Evolutionary conservation across 2,113 vertebrate genomes (phyloP).

Genomic region (Copsychus sechellarum): DNA sequence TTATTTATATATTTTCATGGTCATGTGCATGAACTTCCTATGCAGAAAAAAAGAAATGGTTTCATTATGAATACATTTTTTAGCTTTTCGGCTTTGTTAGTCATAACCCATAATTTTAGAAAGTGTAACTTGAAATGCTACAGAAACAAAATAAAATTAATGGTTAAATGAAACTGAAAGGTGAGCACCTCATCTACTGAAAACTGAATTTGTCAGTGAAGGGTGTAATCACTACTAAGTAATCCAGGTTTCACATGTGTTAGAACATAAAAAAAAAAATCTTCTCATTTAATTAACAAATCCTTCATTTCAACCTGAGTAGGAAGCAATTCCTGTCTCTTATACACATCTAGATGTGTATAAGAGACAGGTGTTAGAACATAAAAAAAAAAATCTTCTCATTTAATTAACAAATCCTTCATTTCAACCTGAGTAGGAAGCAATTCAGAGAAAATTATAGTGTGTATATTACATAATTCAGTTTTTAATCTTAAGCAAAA

Average conservation of each 20-base stretch:
- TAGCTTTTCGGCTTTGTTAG: neutral
- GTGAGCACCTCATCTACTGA: neutral
- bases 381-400: neutral
- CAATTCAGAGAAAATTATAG: neutral
- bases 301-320: neutral
- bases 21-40: neutral
- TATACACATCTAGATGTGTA: too few relatives aligned
- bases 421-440: neutral
- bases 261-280: neutral
- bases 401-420: slow-evolving; percentile 15
- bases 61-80: neutral
- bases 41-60: neutral
- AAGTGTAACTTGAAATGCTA: neutral
- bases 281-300: neutral
- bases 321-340: neutral
- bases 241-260: neutral
- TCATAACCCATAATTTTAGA: neutral
- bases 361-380: too few relatives aligned
- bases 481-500: neutral
- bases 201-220: neutral
- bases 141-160: neutral
- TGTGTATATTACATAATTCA: neutral
- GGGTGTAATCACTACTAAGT: neutral
- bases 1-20: neutral
- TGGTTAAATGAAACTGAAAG: neutral